Evolutionary conservation across 2,797 vertebrate species (phyloP), one percentile per base, ranked within the genome.

Genomic region (Dryobates pubescens): DNA sequence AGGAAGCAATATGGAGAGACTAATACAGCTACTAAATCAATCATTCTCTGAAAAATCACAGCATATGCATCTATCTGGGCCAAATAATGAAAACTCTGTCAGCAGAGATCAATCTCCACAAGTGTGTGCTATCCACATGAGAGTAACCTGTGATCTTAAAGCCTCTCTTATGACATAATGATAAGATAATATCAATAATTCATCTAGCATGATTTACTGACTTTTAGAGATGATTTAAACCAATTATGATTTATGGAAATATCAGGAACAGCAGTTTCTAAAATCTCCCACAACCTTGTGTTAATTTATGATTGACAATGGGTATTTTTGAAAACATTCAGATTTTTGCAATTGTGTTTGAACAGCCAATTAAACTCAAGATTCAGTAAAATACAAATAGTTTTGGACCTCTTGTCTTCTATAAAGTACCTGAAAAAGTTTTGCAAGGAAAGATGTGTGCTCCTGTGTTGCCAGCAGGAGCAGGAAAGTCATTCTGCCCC

Each of bases 41-140:
- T 56, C 9, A 24, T 34, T 49, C 19, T 15, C 32, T 65, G 70
- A 45, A 23, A 65, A n/a, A n/a, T 23, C 0, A 0, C 0, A n/a
- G 59, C n/a, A 61, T 51, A 38, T 27, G 20, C 17, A 8, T 9
- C 3, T 67, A 56, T 34, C 36, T 65, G 58, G 41, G 62, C 6
- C 20, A 54, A 30, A 34, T 43, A 24, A n/a, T 23, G 41, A 29
- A 34, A 76, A 2, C 29, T 61, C 16, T 61, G 34, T 47, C 49
- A 36, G 24, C 29, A 53, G 22, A 80, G 23, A 12, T 18, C 57
- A 32, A 36, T n/a, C 30, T 56, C 32, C 54, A 26, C 29, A 30
- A 17, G 9, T 14, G 53, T 17, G 10, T 57, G 26, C 18, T 45
- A 9, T 22, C 23, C n/a, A 36, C 7, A 7, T 3, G 13, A 12